Conservation (phyloP, 2,888 invertebrate species). For the Coelogynopora nodosa region DNA sequence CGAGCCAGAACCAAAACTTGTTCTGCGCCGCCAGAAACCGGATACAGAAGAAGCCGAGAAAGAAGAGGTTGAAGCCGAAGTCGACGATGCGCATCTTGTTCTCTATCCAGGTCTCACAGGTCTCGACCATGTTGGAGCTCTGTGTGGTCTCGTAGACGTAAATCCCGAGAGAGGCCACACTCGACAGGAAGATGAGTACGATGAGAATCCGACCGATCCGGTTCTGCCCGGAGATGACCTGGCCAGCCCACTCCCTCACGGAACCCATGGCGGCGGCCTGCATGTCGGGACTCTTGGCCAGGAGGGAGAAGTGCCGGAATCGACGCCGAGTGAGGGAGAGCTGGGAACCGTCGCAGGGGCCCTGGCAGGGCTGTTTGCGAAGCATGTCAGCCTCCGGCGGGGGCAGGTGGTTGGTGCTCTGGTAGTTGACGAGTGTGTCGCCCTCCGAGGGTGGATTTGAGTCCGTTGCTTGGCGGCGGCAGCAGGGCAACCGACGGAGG, state of each 20-base stretch:
- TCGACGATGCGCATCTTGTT: slow-evolving; percentile 99
- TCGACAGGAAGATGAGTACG: slow-evolving; percentile 44
- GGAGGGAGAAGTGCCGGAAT: neutral
- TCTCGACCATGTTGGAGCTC: neutral
- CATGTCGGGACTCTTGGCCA: neutral
- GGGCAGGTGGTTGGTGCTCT: too few species aligned
- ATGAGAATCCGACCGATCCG: slow-evolving; percentile 46
- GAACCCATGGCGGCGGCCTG: neutral
- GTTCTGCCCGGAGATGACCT: slow-evolving; percentile 46
- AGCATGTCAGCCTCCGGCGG: too few species aligned
- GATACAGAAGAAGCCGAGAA: slow-evolving; percentile 99
- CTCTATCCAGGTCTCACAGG: slow-evolving; percentile 80
- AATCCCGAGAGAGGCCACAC: slow-evolving; percentile 42
- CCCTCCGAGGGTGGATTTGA: too few species aligned
- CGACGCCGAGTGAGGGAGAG: neutral
- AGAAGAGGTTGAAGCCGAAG: slow-evolving; percentile 99
- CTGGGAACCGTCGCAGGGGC: too few species aligned
- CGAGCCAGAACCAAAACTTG: slow-evolving; percentile 99
- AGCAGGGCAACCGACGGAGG: neutral
- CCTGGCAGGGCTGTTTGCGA: too few species aligned
- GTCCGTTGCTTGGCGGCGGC: neutral
- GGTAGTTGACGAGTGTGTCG: neutral
- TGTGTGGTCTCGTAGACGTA: slow-evolving; percentile 42
- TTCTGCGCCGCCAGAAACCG: slow-evolving; percentile 99
- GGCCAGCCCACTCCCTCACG: slow-evolving; percentile 46